Conservation (phyloP, 2,888 invertebrate genomes). For the Lasius platythorax region DNA sequence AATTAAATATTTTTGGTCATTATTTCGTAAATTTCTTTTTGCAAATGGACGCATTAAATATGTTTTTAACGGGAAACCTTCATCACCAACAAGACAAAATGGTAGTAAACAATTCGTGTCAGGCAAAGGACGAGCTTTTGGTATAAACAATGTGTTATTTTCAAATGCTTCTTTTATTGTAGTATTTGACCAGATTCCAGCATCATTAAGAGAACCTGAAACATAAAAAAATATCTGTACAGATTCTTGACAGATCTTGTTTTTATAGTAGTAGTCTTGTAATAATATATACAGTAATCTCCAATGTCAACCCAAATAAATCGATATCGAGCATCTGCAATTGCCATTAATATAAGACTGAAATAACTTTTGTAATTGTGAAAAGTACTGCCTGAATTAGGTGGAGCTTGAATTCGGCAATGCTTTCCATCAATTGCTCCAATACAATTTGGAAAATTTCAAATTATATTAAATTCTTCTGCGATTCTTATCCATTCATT, state of each 20-base stretch:
- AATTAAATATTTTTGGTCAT: neutral
- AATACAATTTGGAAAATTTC: neutral
- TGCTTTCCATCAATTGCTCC: conserved; percentile 1
- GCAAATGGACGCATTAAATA: conserved; percentile 6
- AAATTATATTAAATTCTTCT: neutral
- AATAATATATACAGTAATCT: neutral
- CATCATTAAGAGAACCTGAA: conserved; percentile 4
- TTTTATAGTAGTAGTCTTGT: neutral
- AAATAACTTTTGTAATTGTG: neutral
- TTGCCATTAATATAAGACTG: neutral
- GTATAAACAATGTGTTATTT: neutral
- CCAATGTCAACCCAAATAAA: neutral
- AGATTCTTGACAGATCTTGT: neutral
- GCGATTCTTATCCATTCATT: neutral
- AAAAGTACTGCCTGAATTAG: neutral
- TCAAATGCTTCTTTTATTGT: neutral
- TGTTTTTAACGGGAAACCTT: neutral
- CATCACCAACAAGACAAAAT: neutral
- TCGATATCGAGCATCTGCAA: neutral
- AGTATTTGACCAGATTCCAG: neutral
- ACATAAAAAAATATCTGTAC: neutral
- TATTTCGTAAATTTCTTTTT: neutral
- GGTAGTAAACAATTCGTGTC: neutral
- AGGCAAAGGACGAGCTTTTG: neutral
- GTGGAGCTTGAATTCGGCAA: neutral